Percentiles rank a stretch among this genome's conserved stretches.
Evolutionary conservation across 2,113 vertebrate species (phyloP).

Genomic region (Agapornis roseicollis): DNA sequence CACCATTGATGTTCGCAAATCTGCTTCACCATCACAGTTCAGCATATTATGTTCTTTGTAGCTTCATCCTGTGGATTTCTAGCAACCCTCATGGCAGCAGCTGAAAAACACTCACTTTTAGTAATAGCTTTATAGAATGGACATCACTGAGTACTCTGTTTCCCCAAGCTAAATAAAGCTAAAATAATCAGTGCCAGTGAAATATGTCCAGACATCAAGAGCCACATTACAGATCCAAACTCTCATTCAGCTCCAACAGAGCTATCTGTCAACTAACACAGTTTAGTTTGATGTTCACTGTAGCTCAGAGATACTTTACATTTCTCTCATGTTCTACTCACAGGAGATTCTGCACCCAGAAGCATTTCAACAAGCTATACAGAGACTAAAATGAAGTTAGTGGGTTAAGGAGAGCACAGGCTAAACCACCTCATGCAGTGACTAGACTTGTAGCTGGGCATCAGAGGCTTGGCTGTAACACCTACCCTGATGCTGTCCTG

Average conservation of each 20-base stretch:
- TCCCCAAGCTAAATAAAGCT: slow-evolving; percentile 2
- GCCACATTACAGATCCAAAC: neutral
- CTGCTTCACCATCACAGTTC: neutral
- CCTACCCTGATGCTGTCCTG: neutral
- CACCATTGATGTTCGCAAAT: slow-evolving; percentile 9
- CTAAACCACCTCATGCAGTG: neutral
- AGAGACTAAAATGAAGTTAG: neutral
- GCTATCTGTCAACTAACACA: neutral
- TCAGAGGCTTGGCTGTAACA: neutral
- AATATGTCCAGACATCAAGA: neutral
- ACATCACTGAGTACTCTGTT: neutral
- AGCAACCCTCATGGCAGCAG: neutral
- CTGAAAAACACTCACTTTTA: neutral
- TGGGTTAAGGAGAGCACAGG: neutral
- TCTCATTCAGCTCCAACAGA: neutral
- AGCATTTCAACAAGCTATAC: neutral
- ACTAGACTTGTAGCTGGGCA: neutral
- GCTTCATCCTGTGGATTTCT: neutral
- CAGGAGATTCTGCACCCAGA: neutral
- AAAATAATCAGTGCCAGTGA: neutral
- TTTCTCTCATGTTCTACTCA: neutral
- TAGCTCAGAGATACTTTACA: neutral
- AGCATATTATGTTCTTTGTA: slow-evolving; percentile 27
- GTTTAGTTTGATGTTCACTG: neutral
- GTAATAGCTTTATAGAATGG: slow-evolving; percentile 9